These are phyloP conservation scores for Uromys caudimaculatus DNA, from an alignment of 2,797 vertebrate species.

Conservation along the genomic window DNA sequence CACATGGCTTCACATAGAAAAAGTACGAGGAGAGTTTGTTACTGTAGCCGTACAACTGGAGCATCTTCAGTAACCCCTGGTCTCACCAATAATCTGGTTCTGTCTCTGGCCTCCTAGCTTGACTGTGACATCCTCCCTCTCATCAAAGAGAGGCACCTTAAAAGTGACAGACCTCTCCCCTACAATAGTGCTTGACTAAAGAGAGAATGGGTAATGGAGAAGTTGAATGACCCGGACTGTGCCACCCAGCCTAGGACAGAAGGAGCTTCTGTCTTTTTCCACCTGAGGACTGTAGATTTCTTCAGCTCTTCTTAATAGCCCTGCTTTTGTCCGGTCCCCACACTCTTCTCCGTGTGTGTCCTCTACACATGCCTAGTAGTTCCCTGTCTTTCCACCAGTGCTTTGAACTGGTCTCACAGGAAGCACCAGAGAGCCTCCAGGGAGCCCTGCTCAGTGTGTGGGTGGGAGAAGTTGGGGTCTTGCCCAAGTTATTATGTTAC, in stretches of 20 bases:
- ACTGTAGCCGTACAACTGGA: neutral
- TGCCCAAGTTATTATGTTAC: neutral
- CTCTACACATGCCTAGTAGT: neutral
- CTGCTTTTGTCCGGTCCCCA: neutral
- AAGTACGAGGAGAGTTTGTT: neutral
- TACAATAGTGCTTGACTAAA: neutral
- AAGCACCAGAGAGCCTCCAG: neutral
- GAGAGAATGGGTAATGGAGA: neutral
- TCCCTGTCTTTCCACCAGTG: neutral
- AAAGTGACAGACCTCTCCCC: neutral
- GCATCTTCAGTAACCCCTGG: neutral
- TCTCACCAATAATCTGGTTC: neutral
- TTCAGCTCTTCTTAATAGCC: neutral
- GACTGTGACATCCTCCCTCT: neutral
- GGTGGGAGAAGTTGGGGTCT: neutral
- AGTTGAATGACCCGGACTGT: neutral
- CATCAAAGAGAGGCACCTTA: neutral
- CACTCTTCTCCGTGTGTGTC: neutral
- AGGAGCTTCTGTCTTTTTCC: neutral
- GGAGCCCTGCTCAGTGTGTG: too few relatives aligned
- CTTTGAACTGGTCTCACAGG: constrained; percentile 43
- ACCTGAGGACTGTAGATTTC: neutral
- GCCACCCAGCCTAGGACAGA: neutral
- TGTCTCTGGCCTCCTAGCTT: neutral
- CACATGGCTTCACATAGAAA: neutral